These are phyloP conservation scores for Platalea minor DNA, from an alignment of 2,797 vertebrate species.

Conservation along the genomic window DNA sequence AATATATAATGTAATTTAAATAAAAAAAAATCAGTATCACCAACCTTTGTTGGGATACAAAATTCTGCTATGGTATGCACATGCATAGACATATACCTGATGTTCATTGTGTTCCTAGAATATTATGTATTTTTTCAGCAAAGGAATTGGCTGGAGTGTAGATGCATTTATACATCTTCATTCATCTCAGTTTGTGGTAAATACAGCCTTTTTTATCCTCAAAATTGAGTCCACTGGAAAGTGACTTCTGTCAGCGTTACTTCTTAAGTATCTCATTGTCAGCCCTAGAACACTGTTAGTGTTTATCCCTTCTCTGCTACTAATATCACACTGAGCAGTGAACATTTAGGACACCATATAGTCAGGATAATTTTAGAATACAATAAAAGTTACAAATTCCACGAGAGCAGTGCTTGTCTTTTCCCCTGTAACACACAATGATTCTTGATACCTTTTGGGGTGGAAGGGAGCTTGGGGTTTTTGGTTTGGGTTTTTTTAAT, in stretches of 20 bases:
- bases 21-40: background rate
- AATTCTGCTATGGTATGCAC: background rate
- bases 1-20: background rate
- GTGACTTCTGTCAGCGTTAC: background rate
- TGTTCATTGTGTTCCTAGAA: background rate
- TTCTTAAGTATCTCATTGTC: background rate
- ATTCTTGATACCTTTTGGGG: background rate
- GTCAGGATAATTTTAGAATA: background rate
- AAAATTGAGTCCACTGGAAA: background rate
- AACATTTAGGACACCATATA: background rate
- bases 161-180: background rate
- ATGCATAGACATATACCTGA: background rate
- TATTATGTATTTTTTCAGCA: background rate
- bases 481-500: accelerated
- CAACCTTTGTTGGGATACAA: background rate
- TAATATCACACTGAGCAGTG: background rate
- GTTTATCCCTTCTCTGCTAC: background rate
- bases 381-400: background rate
- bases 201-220: background rate
- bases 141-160: background rate
- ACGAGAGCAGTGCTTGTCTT: background rate
- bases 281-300: background rate
- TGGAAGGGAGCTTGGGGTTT: background rate
- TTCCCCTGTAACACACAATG: background rate
- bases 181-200: background rate